Evolutionary conservation across 2,113 vertebrate genomes (phyloP), one percentile per base, ranked within the genome.

Genomic region (Dermatemys mawii): DNA sequence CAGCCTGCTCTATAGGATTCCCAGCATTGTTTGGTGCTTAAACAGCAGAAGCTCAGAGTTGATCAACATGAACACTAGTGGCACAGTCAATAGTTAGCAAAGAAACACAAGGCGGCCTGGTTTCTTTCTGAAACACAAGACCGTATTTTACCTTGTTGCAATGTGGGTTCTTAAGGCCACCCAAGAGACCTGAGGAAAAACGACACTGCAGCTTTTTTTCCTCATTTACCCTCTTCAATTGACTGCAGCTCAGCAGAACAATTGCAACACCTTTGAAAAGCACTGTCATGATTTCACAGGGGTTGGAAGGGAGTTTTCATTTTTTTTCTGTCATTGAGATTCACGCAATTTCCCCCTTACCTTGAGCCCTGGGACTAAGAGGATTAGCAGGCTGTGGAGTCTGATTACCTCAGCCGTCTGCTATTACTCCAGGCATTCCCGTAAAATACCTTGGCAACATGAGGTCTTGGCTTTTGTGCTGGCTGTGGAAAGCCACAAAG

Each of bases 301-400:
- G 22, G 21, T 9, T 89, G 32, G 35, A 67, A 17, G 16, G 35
- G 84, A 95, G 89, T 90, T 81, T 78, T 51, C 8, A 26, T 50
- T 92, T 73, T 44, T 87, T 63, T 49, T 7, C 0, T 17, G 29
- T 46, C 75, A 91, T 54, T 90, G 87, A 86, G n/a, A 79, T 29
- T 0, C 0, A 87, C 90, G 85, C 44, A 55, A 87, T 95, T 94
- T 87, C 75, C 48, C 24, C 22, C 21, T 16, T 94, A 82, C 75
- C 53, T 73, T 88, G 87, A 89, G 84, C 88, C 89, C 10, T 83
- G 29, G 63, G 19, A 95, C 89, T 48, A 41, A 90, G 51, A 49
- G 41, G 81, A 93, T 93, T 83, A 90, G 27, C 38, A 79, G 78
- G 10, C 49, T 93, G 67, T 44, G 81, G 78, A 87, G 87, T 26